Conservation (phyloP, 2,888 invertebrate species). For the Nemapogon koenigi region DNA sequence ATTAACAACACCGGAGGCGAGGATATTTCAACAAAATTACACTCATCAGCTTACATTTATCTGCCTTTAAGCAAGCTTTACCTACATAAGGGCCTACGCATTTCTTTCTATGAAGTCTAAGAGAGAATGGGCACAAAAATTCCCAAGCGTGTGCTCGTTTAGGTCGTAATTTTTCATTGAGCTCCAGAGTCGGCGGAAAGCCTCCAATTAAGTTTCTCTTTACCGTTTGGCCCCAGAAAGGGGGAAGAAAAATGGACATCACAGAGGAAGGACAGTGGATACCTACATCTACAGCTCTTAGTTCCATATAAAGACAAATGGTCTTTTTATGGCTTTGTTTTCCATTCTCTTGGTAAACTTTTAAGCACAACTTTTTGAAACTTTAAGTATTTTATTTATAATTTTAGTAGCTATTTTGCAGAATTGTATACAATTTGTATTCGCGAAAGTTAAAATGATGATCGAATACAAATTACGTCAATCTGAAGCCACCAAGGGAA, state of each 20-base stretch:
- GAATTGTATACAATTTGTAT: no score
- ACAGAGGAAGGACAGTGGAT: conserved; percentile 42
- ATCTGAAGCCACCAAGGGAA: no score
- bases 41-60: conserved; percentile 47
- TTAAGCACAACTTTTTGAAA: no score
- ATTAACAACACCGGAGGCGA: conserved; percentile 25
- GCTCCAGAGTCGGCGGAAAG: conserved; percentile 54
- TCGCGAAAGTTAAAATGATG: no score
- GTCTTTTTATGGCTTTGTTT: no score
- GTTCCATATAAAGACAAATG: conserved; percentile 36
- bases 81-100: conserved; percentile 32
- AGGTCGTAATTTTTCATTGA: conserved; percentile 65
- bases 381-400: no score
- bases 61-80: conserved; percentile 36
- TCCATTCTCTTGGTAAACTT: no score
- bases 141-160: conserved; percentile 59
- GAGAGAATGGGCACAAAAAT: conserved; percentile 39
- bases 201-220: conserved; percentile 65
- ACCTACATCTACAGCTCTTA: conserved; percentile 19
- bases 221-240: conserved; percentile 44
- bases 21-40: conserved; percentile 43
- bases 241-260: conserved; percentile 58
- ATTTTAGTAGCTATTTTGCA: no score
- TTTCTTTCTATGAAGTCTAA: conserved; percentile 34
- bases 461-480: no score